A percentile compares a stretch with the other conserved stretches of the same genome.
These are phyloP conservation scores for human (Homo sapiens) DNA, from an alignment of 2,113 vertebrate genomes.

Conservation along the genomic window GRCh38 chr13:103354501-103355000, in stretches of 20 bases:
- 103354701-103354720: background rate
- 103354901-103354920: too few species aligned
- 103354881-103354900: fast-evolving
- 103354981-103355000: too few species aligned
- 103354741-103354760: background rate
- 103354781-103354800: background rate
- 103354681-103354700: background rate
- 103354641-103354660: background rate
- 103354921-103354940: too few species aligned
- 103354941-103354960: too few species aligned
- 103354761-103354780: background rate
- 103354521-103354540: background rate
- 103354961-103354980: too few species aligned
- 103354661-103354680: background rate
- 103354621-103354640: background rate
- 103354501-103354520: background rate
- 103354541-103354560: background rate
- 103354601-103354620: background rate
- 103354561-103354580: background rate
- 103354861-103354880: background rate
- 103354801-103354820: background rate
- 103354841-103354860: background rate
- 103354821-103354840: background rate
- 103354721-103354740: background rate
- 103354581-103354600: background rate